Percentiles rank a stretch among this genome's conserved stretches.
Conservation (phyloP, 2,797 vertebrate species). For the Sphenopsis melanotis region DNA sequence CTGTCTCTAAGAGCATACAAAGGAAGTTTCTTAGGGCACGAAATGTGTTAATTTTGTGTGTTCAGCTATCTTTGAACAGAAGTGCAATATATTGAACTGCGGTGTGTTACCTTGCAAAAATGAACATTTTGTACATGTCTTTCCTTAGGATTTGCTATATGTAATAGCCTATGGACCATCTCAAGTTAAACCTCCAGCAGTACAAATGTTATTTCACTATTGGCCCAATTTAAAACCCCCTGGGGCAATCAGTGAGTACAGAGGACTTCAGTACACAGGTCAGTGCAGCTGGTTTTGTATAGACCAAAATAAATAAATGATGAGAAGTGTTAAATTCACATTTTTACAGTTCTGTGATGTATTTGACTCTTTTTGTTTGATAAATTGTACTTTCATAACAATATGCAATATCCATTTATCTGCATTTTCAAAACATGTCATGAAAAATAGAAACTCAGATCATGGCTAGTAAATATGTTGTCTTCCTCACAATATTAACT, state of each 20-base stretch:
- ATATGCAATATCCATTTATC: neutral
- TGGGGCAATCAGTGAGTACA: conserved; percentile 97
- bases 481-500: neutral
- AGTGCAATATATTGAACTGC: neutral
- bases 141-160: conserved; percentile 90
- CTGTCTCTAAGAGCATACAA: neutral
- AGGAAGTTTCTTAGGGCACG: neutral
- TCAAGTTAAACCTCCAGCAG: conserved; percentile 97
- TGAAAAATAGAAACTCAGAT: neutral
- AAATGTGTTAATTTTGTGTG: neutral
- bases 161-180: conserved; percentile 98
- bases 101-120: neutral
- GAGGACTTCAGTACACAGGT: conserved; percentile 98
- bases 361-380: neutral
- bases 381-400: neutral
- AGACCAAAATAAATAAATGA: neutral
- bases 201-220: conserved; percentile 99
- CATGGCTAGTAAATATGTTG: neutral
- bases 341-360: neutral
- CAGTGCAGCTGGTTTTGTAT: conserved; percentile 40
- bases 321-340: neutral
- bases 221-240: conserved; percentile 99
- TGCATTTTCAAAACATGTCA: neutral
- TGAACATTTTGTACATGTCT: neutral
- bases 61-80: neutral